phyloP scores from a whole-genome alignment of 2,113 vertebrate genomes.

The Eclectus roratus region DNA sequence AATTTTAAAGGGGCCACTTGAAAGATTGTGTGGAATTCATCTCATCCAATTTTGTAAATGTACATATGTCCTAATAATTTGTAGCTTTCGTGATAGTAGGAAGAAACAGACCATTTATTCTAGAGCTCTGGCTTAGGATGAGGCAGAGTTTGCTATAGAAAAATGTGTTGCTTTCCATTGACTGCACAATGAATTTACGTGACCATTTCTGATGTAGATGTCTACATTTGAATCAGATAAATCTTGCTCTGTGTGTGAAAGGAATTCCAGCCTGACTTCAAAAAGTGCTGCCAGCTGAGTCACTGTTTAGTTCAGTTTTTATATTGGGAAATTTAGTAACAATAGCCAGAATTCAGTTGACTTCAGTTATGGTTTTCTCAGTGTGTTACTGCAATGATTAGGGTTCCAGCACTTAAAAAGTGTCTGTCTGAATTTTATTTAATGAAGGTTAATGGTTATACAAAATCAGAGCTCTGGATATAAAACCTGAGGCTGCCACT shows the following conservation, averaged over 20 bases:
- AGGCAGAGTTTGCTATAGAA: neutral
- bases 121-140: neutral
- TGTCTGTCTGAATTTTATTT: neutral
- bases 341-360: neutral
- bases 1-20: neutral
- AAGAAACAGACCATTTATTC: neutral
- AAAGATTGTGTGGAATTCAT: neutral
- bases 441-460: neutral
- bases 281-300: neutral
- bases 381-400: neutral
- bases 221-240: neutral
- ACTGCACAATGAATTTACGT: neutral
- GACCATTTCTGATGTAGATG: neutral
- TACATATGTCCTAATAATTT: neutral
- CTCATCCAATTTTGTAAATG: neutral
- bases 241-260: neutral
- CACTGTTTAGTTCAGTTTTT: neutral
- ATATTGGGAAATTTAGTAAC: neutral
- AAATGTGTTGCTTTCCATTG: neutral
- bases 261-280: neutral
- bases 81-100: neutral
- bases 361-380: neutral
- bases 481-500: neutral
- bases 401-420: neutral
- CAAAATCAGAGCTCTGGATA: neutral